phyloP scores from a whole-genome alignment of 1,140 invertebrate genomes.

The Vanessa atalanta region DNA sequence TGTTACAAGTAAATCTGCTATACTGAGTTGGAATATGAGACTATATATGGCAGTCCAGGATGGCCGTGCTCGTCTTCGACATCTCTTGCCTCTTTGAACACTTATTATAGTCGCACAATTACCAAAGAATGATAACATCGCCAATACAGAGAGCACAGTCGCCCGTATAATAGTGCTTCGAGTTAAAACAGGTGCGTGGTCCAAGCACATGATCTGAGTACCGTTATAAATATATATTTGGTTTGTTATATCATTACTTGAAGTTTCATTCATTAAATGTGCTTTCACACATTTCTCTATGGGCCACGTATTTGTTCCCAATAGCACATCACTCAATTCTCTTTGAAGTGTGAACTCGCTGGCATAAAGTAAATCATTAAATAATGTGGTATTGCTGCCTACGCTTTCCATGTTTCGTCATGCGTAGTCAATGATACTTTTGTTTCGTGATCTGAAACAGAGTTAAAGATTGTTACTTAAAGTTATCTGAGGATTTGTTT shows the following conservation, averaged over 20 bases:
- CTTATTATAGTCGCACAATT: conserved; percentile 89
- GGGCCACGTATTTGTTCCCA: conserved; percentile 50
- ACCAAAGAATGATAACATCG: conserved; percentile 86
- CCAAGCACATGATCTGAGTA: conserved; percentile 74
- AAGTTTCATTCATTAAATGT: conserved; percentile 52
- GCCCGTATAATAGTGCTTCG: conserved; percentile 82
- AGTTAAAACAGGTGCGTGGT: conserved; percentile 85
- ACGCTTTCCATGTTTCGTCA: conserved; percentile 70
- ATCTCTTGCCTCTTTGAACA: conserved; percentile 83
- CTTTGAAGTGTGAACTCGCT: conserved; percentile 48
- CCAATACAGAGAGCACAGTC: conserved; percentile 85
- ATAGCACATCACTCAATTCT: conserved; percentile 41
- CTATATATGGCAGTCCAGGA: conserved; percentile 87
- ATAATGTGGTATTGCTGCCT: conserved; percentile 76
- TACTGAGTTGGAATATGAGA: conserved; percentile 87
- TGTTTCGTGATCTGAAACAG: conserved; percentile 52
- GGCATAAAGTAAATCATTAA: conserved; percentile 44
- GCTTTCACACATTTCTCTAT: conserved; percentile 63
- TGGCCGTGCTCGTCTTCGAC: conserved; percentile 80
- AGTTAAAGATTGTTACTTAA: conserved; percentile 3
- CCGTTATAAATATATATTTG: conserved; percentile 62
- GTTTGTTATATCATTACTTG: conserved; percentile 48
- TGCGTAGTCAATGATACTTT: conserved; percentile 45
- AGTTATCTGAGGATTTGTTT: background rate
- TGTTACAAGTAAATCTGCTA: conserved; percentile 90